Conservation (phyloP, 2,113 vertebrate genomes). For the Pseudorhombus dupliciocellatus region DNA sequence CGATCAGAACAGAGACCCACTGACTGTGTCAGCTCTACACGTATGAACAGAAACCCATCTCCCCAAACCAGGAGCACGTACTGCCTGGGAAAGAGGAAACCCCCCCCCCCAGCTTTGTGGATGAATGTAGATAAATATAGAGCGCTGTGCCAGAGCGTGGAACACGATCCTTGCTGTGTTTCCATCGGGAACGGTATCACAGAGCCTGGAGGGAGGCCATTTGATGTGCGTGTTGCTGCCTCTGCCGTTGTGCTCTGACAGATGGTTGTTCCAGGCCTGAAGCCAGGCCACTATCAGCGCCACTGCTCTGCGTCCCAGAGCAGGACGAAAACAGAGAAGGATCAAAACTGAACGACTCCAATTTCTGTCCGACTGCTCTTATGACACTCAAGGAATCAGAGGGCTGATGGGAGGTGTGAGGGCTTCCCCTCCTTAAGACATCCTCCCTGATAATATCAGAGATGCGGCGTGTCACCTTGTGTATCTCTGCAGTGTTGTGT, state of each 20-base stretch:
- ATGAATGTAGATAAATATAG: conserved; percentile 14
- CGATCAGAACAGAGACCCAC: too few species aligned
- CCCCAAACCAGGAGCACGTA: not conserved
- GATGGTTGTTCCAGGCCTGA: conserved; percentile 43
- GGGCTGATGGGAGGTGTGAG: conserved; percentile 12
- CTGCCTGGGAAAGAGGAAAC: conserved; percentile 1
- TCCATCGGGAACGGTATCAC: conserved; percentile 27
- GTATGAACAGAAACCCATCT: not conserved
- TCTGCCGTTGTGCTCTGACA: conserved; percentile 22
- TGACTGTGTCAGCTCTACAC: not conserved
- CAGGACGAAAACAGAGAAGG: too few species aligned
- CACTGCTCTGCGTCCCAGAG: not conserved
- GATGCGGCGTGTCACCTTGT: conserved; percentile 32
- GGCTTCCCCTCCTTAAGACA: conserved; percentile 33
- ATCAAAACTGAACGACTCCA: not conserved
- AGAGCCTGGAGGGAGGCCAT: conserved; percentile 13
- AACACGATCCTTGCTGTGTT: conserved; percentile 42
- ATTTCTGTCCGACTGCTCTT: not conserved
- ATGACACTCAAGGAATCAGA: not conserved
- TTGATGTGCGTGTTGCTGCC: conserved; percentile 32
- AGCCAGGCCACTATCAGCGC: conserved; percentile 13
- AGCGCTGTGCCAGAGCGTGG: conserved; percentile 19
- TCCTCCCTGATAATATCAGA: conserved; percentile 44
- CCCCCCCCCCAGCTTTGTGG: conserved; percentile 39
- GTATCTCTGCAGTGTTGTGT: conserved; percentile 3